Conservation (phyloP, 1,140 invertebrate genomes). For the Solen grandis region DNA sequence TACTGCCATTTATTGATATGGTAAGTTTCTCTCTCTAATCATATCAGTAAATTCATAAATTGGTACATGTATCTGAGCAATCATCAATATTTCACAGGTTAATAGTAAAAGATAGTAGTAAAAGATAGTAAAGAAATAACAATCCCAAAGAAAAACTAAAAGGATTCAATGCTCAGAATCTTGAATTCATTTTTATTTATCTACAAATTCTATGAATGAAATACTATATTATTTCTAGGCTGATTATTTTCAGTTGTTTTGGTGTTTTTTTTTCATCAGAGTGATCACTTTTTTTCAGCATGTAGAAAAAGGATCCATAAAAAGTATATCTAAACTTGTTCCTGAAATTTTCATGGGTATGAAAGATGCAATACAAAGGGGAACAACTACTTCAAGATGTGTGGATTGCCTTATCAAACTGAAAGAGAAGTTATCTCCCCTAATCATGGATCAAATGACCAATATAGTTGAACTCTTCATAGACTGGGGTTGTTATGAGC, state of each 20-base stretch:
- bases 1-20: conserved; percentile 30
- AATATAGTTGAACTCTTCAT: conserved; percentile 35
- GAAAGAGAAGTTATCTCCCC: conserved; percentile 1
- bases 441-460: conserved; percentile 16
- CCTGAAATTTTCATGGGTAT: conserved; percentile 22
- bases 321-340: conserved; percentile 11
- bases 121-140: no score
- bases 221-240: no score
- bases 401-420: conserved; percentile 35
- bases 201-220: no score
- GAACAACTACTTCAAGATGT: conserved; percentile 17
- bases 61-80: no score
- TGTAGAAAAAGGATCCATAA: conserved; percentile 23
- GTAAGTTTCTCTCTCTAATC: conserved; percentile 14
- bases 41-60: not conserved
- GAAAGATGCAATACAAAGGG: conserved; percentile 21
- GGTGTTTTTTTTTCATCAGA: no score
- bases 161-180: not conserved
- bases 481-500: conserved; percentile 22
- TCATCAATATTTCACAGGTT: no score
- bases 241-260: no score
- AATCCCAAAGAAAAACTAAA: no score
- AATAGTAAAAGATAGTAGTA: no score
- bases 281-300: conserved; percentile 22
- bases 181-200: not conserved